Base-by-base conservation (phyloP, 2,888 invertebrate species). In the Drosophila meridiana region DNA sequence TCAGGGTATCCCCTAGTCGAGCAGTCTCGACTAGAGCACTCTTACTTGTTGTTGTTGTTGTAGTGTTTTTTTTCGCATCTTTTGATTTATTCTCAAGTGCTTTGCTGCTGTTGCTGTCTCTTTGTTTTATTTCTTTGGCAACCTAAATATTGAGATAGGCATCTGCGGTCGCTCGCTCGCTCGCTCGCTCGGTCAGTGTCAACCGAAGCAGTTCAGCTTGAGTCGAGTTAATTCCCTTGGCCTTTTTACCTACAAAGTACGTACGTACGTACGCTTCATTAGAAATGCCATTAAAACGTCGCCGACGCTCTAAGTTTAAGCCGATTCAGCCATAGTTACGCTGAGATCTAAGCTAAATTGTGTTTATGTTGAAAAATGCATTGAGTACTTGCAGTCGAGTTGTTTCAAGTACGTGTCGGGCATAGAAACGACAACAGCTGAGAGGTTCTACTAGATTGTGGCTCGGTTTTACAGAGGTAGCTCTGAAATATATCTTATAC, bases 71-170 rank as follows among this genome's bases (percentile, higher is more conserved):
- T 79, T 89, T 89, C 78, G 88, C 85, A 86, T 85, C 89, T 89
- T 89, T 89, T 89, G 85, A 86, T 89, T 86, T 86, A 86, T 89
- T 69, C 85, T 71, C 89, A 79, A 85, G 82, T 76, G 81, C 74
- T 63, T 73, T 45, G 62, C 52, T 56, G 69, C n/a, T 42, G 62
- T 47, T 52, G 48, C 32, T 43, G 63, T 50, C 40, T 42, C 48
- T 74, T 84, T 82, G 69, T 82, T 79, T 79, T 82, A 83, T 78
- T 82, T 83, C 78, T 68, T 61, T 63, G 77, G 71, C 73, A 87
- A 90, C 90, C 87, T 82, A 90, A 86, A 88, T 88, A 87, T 86
- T 76, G 77, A 72, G 87, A 90, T 90, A 83, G 80, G 50, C 69
- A 87, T 87, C 88, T 78, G 74, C 73, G 87, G 80, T 80, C 88